Conservation (phyloP, 1,140 invertebrate genomes). For the Diachasma alloeum region DNA sequence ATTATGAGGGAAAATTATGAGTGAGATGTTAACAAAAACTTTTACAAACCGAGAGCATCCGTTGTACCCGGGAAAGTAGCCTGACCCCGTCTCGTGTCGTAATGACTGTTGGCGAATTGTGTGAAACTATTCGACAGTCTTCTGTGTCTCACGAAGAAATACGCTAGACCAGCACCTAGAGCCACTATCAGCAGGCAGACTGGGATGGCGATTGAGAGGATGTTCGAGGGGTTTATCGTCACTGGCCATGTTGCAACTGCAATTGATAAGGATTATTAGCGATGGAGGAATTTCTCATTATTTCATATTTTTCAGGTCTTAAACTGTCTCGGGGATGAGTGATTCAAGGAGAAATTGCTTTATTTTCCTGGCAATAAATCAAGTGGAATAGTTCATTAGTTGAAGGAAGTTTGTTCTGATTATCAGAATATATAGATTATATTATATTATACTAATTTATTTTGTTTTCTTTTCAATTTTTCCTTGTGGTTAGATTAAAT, state of each 20-base stretch:
- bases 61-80: slow-evolving; percentile 79
- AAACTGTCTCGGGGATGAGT: too few species aligned
- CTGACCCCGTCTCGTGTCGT: slow-evolving; percentile 83
- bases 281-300: too few species aligned
- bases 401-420: too few species aligned
- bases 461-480: too few species aligned
- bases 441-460: too few species aligned
- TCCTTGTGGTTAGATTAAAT: too few species aligned
- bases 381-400: too few species aligned
- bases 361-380: too few species aligned
- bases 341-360: too few species aligned
- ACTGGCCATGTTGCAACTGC: slow-evolving; percentile 35
- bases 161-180: slow-evolving; percentile 70
- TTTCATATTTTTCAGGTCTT: too few species aligned
- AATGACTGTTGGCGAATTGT: slow-evolving; percentile 85
- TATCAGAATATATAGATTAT: too few species aligned
- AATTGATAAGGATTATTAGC: too few species aligned
- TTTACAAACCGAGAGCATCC: slow-evolving; percentile 70
- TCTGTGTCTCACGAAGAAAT: slow-evolving; percentile 76
- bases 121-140: slow-evolving; percentile 81
- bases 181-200: slow-evolving; percentile 68
- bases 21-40: background rate
- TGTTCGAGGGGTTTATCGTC: slow-evolving; percentile 53
- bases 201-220: slow-evolving; percentile 58
- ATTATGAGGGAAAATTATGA: background rate